Evolutionary conservation across 2,888 invertebrate species (phyloP), one percentile per base, ranked within the genome.

Genomic region (Thera obeliscata): DNA sequence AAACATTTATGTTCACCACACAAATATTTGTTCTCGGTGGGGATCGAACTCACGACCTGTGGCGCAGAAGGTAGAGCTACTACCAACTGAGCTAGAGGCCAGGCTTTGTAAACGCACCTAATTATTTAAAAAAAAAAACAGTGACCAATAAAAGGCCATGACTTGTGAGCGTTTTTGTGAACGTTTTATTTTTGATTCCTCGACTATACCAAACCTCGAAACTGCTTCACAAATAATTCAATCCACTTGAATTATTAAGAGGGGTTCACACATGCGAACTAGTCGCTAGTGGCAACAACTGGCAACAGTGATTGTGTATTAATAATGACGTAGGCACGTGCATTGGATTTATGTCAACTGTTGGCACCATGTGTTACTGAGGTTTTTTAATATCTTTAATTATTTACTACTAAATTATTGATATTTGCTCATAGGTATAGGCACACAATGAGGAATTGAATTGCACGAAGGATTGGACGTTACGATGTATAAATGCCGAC

Each of bases 311-410:
- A 54, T 61, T 56, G 55, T n/a, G 64, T 61, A 70, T 70, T 67
- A 70, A 59, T 70, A 67, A 61, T 64, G 64, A 64, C 61, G 52
- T 59, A 49, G 67, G 48, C 63, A 66, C 63, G 67, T 64, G 70
- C 64, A 55, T 46, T 38, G 70, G 70, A 66, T 66, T 66, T 64
- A 57, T 55, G 66, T 69, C 66, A 62, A 60, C 61, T 64, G 67
- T 59, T 67, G 61, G 49, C 56, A n/a, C 35, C 70, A 67, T 58
- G 61, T 67, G 70, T 12, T 49, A 55, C 43, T n/a, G 33, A 49
- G 43, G 56, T 41, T 5, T 67, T 67, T 60, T 60, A 56, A 67
- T 67, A 60, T 56, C 56, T 67, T 64, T 11, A 48, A 56, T 49
- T 55, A n/a, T 60, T 60, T 56, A 55, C 22, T 22, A 22, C 22